A percentile compares a stretch with the other conserved stretches of the same genome.
Conservation (phyloP, 1,140 invertebrate species). For the Stegodyphus dumicola region DNA sequence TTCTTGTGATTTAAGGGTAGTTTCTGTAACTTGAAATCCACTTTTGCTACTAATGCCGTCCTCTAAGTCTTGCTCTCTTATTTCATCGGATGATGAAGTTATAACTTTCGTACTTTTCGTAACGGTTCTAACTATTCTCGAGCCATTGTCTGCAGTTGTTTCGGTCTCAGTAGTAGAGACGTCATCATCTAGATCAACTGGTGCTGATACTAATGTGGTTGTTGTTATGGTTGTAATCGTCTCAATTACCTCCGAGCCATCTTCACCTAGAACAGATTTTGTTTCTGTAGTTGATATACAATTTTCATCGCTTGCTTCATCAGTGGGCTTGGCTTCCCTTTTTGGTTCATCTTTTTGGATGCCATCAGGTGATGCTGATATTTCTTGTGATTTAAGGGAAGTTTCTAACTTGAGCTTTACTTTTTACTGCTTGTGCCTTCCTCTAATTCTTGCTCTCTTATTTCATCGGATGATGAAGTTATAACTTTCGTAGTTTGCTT, state of each 20-base stretch:
- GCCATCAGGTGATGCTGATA: background rate
- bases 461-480: background rate
- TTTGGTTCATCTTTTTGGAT: background rate
- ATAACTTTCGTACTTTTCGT: background rate
- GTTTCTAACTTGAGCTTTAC: too few relatives aligned
- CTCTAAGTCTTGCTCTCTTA: background rate
- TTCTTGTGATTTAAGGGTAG: too few relatives aligned
- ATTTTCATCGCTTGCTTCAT: conserved; percentile 3
- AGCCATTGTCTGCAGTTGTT: background rate
- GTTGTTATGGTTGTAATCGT: too few relatives aligned
- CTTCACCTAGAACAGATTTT: background rate
- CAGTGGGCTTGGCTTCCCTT: background rate
- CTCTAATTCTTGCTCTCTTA: too few relatives aligned
- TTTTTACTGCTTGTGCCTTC: too few relatives aligned
- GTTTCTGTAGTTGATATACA: background rate
- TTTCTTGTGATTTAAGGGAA: too few relatives aligned
- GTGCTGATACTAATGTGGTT: background rate
- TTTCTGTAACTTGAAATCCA: too few relatives aligned
- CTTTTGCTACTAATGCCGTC: too few relatives aligned
- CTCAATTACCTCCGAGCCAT: background rate
- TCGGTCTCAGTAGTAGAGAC: background rate
- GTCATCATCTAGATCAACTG: background rate
- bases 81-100: background rate
- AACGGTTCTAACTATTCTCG: background rate
- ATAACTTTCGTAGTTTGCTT: background rate